Percentiles rank a stretch among this genome's conserved stretches.
Evolutionary conservation across 2,113 vertebrate genomes (phyloP).

Genomic region (Actenoides hombroni): DNA sequence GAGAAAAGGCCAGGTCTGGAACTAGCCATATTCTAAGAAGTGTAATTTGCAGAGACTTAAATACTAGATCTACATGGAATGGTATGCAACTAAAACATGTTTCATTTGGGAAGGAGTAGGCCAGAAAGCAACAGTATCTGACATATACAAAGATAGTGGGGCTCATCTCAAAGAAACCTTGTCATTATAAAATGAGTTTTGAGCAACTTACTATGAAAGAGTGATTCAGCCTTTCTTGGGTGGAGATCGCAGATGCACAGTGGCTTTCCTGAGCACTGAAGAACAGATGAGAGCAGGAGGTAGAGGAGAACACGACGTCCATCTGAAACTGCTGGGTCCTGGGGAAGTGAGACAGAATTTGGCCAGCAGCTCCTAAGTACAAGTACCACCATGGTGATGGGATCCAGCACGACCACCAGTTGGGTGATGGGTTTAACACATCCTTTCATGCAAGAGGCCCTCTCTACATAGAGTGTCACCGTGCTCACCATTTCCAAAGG

Average conservation of each 20-base stretch:
- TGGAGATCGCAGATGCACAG: background rate
- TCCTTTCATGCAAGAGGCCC: background rate
- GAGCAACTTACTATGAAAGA: background rate
- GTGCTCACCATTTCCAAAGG: background rate
- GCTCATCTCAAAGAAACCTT: background rate
- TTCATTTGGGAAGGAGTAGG: background rate
- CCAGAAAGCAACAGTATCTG: background rate
- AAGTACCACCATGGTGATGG: background rate
- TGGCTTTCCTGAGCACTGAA: background rate
- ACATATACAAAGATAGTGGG: rapidly evolving
- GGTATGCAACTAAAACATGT: background rate
- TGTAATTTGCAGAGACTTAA: background rate
- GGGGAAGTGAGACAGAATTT: background rate
- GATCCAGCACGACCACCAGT: background rate
- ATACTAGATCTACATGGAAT: background rate
- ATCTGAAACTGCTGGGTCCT: background rate
- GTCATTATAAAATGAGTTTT: background rate
- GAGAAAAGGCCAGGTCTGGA: background rate
- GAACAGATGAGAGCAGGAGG: background rate
- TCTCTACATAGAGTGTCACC: background rate
- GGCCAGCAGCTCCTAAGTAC: background rate
- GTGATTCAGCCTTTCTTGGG: background rate
- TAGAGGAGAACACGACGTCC: rapidly evolving
- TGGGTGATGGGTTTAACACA: background rate
- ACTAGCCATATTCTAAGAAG: background rate